phyloP scores from a whole-genome alignment of 2,113 vertebrate genomes.

The Cavia porcellus region DNA sequence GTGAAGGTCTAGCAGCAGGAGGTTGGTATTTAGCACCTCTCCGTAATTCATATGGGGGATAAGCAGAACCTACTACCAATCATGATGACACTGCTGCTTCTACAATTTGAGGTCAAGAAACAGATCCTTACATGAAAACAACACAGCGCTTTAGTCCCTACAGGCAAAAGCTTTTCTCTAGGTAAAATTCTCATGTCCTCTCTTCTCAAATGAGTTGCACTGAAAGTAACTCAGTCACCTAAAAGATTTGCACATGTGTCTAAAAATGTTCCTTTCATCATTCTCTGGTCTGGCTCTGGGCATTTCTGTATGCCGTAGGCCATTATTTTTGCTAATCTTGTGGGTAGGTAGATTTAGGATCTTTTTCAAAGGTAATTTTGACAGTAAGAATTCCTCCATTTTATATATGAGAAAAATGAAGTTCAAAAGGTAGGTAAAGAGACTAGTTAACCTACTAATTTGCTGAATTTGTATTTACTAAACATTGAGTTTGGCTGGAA shows the following conservation, averaged over 20 bases:
- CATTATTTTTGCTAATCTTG: conserved; percentile 13
- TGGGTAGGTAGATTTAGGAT: conserved; percentile 16
- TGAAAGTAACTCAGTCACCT: neutral
- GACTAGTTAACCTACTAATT: neutral
- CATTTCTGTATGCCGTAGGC: neutral
- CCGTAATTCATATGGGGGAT: neutral
- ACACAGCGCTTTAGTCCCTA: neutral
- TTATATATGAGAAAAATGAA: conserved; percentile 13
- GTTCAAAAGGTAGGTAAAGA: neutral
- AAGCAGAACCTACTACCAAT: neutral
- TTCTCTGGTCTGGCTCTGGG: neutral
- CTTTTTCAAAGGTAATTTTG: conserved; percentile 61
- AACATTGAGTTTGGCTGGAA: neutral
- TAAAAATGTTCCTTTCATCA: neutral
- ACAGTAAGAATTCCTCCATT: conserved; percentile 42
- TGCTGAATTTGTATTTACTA: neutral
- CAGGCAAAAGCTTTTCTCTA: neutral
- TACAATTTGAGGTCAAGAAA: neutral
- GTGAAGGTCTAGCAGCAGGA: neutral
- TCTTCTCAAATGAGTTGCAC: neutral
- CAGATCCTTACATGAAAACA: neutral
- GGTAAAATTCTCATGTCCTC: neutral
- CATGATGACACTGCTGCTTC: neutral
- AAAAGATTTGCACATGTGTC: neutral
- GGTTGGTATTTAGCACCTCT: conserved; percentile 43